Base-by-base conservation (phyloP, 1,140 invertebrate species). In the Archivesica marissinica region DNA sequence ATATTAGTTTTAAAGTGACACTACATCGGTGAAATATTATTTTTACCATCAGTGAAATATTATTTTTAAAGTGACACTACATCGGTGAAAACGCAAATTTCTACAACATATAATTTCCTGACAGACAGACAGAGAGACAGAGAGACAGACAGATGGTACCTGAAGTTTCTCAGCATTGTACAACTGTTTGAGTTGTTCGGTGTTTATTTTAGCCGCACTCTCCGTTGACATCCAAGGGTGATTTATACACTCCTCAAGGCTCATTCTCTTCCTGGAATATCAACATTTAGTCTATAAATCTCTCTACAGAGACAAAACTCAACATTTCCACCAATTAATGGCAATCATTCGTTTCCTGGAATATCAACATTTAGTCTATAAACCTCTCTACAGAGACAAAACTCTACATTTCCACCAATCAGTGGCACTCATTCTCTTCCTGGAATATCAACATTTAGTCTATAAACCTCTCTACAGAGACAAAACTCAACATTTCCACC, bases 191-290 rank as follows among this genome's bases (percentile, higher is more conserved):
- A 94, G 87, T 86, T 90, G 80, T 50, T 91, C 75, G 54, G 91
- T 75, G 86, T 91, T 79, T 83, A 52, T 92, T 35, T 44, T 84
- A 79, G 35, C 76, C 77, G 86, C 82, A 87, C 87, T 92, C 85
- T 86, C 91, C 83, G 72, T 88, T 75, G 25, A 25, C 54, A 94
- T 87, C 89, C 94, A 95, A 2, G 94, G 92, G 88, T 95, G 95
- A 41, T 88, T 76, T 47, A 95, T 81, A 54, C 94, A 94, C 72
- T 94, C 92, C 7, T 89, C 89, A 13, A 94, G 88, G 35, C 91
- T 90, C 87, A 94, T 84, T n/a, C 95, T 90, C 15, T 92, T 87
- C 30, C 93, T 95, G 13, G 13, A 56, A 86, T 30, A 59, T 28
- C n/a, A 30, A 4, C n/a, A n/a, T n/a, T n/a, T n/a, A n/a, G n/a